These are phyloP conservation scores for Gisinianus flammeolus DNA, from an alignment of 2,888 invertebrate genomes.

Conservation along the genomic window DNA sequence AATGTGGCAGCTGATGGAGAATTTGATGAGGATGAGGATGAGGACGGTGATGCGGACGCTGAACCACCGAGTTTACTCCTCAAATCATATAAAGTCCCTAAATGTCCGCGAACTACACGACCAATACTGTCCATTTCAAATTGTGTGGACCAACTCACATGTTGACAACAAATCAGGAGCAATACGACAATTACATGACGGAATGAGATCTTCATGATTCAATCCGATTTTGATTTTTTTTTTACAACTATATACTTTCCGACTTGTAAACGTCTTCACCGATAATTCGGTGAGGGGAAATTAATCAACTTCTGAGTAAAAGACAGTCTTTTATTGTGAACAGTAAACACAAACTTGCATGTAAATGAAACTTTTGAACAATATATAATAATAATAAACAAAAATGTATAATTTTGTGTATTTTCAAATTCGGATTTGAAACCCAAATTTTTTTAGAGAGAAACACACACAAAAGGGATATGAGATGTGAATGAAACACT, in stretches of 20 bases:
- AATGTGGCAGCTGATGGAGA: not conserved
- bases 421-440: too few species aligned
- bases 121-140: conserved; percentile 54
- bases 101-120: conserved; percentile 52
- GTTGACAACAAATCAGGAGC: not conserved
- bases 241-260: not conserved
- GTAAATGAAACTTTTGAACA: too few species aligned
- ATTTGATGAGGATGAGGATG: conserved; percentile 11
- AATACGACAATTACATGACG: conserved; percentile 22
- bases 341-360: too few species aligned
- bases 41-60: conserved; percentile 27
- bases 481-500: too few species aligned
- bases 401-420: too few species aligned
- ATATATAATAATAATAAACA: too few species aligned
- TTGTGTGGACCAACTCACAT: conserved; percentile 34
- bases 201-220: conserved; percentile 10
- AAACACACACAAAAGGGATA: too few species aligned
- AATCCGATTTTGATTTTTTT: not conserved
- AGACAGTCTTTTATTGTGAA: too few species aligned
- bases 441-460: too few species aligned
- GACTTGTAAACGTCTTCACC: not conserved
- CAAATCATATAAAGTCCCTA: conserved; percentile 56
- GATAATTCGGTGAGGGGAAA: not conserved
- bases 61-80: conserved; percentile 51
- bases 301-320: not conserved